Conservation (phyloP, 2,888 invertebrate genomes). For the Orthosia incerta region DNA sequence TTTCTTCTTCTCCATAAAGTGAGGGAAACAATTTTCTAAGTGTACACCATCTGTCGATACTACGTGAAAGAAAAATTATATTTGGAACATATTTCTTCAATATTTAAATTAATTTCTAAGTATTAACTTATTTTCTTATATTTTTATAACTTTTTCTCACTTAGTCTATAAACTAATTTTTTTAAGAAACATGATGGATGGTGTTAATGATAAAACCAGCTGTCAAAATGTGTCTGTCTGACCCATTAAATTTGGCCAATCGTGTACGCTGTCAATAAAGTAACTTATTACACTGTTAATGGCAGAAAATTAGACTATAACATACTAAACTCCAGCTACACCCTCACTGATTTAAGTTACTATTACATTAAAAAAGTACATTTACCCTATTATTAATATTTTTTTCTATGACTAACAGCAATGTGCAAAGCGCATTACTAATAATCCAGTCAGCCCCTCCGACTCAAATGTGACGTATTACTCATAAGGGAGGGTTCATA, state of each 20-base stretch:
- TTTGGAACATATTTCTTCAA: slow-evolving; percentile 39
- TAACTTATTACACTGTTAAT: not conserved
- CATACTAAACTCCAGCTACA: slow-evolving; percentile 17
- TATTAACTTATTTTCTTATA: not conserved
- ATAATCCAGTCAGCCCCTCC: slow-evolving; percentile 59
- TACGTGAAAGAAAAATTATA: slow-evolving; percentile 43
- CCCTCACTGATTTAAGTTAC: slow-evolving; percentile 12
- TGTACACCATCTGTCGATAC: slow-evolving; percentile 59
- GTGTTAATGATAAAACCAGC: slow-evolving; percentile 14
- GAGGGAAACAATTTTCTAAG: slow-evolving; percentile 56
- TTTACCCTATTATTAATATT: slow-evolving; percentile 25
- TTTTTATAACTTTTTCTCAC: not conserved
- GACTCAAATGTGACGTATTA: slow-evolving; percentile 52
- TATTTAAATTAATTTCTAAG: slow-evolving; percentile 46
- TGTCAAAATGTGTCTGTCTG: not conserved
- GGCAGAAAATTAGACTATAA: not conserved
- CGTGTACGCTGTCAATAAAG: not conserved
- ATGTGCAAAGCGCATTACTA: slow-evolving; percentile 57
- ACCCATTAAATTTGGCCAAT: slow-evolving; percentile 14
- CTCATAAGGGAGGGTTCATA: slow-evolving; percentile 45
- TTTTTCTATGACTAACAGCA: slow-evolving; percentile 34
- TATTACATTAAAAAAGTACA: slow-evolving; percentile 6
- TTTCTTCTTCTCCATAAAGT: slow-evolving; percentile 44
- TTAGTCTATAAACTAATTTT: not conserved
- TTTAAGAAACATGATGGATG: not conserved